Evolutionary conservation across 2,797 vertebrate genomes (phyloP), one percentile per base, ranked within the genome.

Genomic region (Antennarius maculatus): DNA sequence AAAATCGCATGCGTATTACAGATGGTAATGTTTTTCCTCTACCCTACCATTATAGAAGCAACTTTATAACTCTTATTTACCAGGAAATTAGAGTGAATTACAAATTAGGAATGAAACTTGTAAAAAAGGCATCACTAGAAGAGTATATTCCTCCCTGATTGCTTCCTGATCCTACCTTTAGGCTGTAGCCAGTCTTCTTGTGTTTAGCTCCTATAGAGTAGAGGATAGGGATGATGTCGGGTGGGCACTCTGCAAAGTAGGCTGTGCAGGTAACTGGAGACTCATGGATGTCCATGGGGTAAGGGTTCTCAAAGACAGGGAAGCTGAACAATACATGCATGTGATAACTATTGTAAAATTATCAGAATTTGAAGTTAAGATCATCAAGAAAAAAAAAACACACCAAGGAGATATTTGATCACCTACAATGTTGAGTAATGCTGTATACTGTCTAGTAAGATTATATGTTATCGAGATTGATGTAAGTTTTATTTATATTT

Each of bases 291-390:
- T 98, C 97, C 97, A 98, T 98, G 62, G 97, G 95, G 88, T 99
- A 98, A 3, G 98, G 95, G 86, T 99, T 99, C 95, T 99, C 98
- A 95, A 99, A 99, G 90, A 99, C 95, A 55, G 98, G 98, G 91
- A 96, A 99, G 92, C 97, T 99, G 92, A 67, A 56, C 77, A 28
- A 84, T 3, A 74, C 17, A 62, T 34, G 4, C 3, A 66, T 10
- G 61, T 6, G 0, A 55, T 41, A 39, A 16, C 14, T 31, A 9
- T 31, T 12, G 3, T 5, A 42, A 5, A 43, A 34, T 34, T 5
- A 34, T 34, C 31, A 34, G 23, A 34, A 34, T 34, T 34, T 23
- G 23, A 23, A 23, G 23, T 23, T 23, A 23, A 23, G 23, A 2
- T 23, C 23, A 23, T 23, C 23, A 23, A 2, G 23, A 23, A 23